Base-by-base conservation (phyloP, 2,888 invertebrate species). In the Hermaeophaga mercurialis region DNA sequence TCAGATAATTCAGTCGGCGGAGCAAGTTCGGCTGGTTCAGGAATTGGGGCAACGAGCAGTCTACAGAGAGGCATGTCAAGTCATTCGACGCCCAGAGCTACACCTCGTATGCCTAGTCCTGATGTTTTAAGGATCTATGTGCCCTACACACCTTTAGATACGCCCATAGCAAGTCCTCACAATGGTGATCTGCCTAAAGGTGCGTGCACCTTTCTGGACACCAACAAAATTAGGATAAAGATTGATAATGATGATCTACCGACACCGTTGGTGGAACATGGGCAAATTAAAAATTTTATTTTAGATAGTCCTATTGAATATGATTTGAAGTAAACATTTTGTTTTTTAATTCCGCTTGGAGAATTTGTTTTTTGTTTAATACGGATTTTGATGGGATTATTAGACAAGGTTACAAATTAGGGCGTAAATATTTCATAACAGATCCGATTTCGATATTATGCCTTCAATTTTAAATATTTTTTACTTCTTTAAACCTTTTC, bases 111-210 rank as follows among this genome's bases (percentile, higher is more conserved):
- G 41, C 86, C 86, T 15, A 82, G 81, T 68, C 88, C 88, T 39
- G 90, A 90, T 75, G 84, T 90, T 39, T 84, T 91, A 45, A 82
- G 90, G 58, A 90, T 91, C 63, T 90, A 89, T 76, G 90, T 91
- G 49, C 89, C 90, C 1, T 90, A 90, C 75, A 83, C 84, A n/a
- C 84, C 84, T 8, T 72, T 83, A 1, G 83, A 82, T 48, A 78
- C 73, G 70, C 84, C 66, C 66, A 79, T 72, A 69, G 80, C 75
- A 70, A 82, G 64, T 74, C 80, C 80, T 60, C 82, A 82, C 43
- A 84, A 81, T 43, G 69, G 80, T 72, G 70, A 73, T 54, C 44
- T 65, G 36, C 76, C 78, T 53, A 78, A 79, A 63, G 56, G 78
- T 63, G 55, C 44, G 14, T 82, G 84, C 28, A 78, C 84, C 6